phyloP scores from a whole-genome alignment of 2,888 invertebrate species.

The Parnassius glacialis region DNA sequence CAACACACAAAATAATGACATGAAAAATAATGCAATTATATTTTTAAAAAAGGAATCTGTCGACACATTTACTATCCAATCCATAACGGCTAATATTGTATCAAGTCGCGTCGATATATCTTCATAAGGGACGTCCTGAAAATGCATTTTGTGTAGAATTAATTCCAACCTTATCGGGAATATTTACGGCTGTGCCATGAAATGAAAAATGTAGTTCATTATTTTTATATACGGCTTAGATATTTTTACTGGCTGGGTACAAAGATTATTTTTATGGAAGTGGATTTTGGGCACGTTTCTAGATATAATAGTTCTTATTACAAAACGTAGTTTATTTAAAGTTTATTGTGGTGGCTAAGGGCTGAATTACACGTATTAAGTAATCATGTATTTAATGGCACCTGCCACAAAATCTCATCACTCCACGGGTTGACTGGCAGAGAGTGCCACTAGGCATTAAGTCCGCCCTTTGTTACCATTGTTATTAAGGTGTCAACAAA shows the following conservation, averaged over 20 bases:
- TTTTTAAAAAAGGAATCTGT: not conserved
- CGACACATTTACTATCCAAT: not conserved
- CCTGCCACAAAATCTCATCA: too few relatives aligned
- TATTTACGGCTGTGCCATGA: constrained; percentile 2
- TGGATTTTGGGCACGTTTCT: too few relatives aligned
- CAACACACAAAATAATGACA: not conserved
- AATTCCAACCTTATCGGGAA: not conserved
- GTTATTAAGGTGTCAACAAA: too few relatives aligned
- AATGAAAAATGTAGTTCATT: not conserved
- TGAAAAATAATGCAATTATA: not conserved
- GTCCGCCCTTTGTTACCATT: too few relatives aligned
- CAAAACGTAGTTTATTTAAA: too few relatives aligned
- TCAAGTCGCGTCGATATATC: constrained; percentile 6
- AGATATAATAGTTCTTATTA: too few relatives aligned
- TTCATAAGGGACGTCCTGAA: constrained; percentile 2
- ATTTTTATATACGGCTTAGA: not conserved
- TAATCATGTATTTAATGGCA: too few relatives aligned
- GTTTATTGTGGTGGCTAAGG: too few relatives aligned
- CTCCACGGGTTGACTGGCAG: too few relatives aligned
- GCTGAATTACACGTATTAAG: too few relatives aligned
- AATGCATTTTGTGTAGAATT: constrained; percentile 3
- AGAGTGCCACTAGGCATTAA: too few relatives aligned
- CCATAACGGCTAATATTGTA: constrained; percentile 4
- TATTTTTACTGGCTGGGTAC: not conserved
- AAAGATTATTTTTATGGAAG: too few relatives aligned